These are phyloP conservation scores for Clarias magur DNA, from an alignment of 2,113 vertebrate genomes.

Conservation along the genomic window DNA sequence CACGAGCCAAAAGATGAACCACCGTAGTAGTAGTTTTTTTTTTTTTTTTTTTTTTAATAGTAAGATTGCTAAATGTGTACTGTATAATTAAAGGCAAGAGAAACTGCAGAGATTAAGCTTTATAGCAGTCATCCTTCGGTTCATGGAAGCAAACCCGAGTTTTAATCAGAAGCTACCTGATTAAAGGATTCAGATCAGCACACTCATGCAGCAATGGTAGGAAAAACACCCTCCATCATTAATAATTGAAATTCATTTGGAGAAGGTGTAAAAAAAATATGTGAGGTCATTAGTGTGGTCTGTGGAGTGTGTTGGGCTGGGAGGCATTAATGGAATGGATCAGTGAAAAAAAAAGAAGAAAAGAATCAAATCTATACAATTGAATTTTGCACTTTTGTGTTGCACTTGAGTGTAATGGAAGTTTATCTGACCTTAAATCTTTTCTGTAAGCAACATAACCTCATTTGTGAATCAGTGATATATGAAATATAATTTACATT, in stretches of 20 bases:
- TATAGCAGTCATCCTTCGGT: conserved; percentile 69
- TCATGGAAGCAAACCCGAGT: conserved; percentile 72
- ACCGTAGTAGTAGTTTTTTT: conserved; percentile 34
- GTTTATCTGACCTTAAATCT: not conserved
- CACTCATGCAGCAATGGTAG: conserved; percentile 80
- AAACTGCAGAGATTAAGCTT: conserved; percentile 54
- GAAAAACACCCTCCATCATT: conserved; percentile 74
- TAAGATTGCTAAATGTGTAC: not conserved
- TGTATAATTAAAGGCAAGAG: not conserved
- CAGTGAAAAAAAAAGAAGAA: not conserved
- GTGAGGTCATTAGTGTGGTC: not conserved
- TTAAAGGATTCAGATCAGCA: conserved; percentile 77
- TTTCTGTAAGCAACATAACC: not conserved
- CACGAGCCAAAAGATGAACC: conserved; percentile 76
- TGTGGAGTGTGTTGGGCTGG: not conserved
- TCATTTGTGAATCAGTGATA: not conserved
- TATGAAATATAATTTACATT: not conserved
- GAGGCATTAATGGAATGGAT: not conserved
- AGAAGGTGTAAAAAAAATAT: conserved; percentile 22
- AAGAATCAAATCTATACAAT: not conserved
- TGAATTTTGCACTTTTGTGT: not conserved
- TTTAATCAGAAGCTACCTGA: conserved; percentile 79
- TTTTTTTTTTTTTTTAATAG: not conserved
- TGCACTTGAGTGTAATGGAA: not conserved
- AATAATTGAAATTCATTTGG: conserved; percentile 79